Conservation (phyloP, 2,113 vertebrate species). For the Platycercus adscitus region DNA sequence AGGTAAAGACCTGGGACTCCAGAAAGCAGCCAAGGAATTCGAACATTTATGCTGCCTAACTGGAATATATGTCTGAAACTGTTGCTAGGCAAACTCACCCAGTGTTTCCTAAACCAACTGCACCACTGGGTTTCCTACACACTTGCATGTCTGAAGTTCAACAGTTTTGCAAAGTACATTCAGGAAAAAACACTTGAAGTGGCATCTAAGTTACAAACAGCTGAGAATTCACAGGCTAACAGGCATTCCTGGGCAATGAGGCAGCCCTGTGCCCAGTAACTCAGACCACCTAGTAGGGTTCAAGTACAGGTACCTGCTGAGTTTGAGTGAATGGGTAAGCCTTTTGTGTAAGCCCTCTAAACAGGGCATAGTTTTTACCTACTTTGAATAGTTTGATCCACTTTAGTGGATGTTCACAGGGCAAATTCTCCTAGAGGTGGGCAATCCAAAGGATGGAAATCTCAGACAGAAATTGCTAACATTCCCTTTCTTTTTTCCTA, state of each 20-base stretch:
- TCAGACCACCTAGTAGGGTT: not conserved
- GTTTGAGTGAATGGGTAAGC: not conserved
- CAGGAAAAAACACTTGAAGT: not conserved
- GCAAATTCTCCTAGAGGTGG: not conserved
- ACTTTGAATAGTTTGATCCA: not conserved
- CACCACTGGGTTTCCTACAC: not conserved
- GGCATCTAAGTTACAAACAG: not conserved
- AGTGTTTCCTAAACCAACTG: not conserved
- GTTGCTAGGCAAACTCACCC: not conserved
- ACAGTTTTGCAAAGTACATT: not conserved
- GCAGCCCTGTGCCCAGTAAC: not conserved
- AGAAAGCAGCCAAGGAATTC: constrained; percentile 32
- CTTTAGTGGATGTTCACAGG: not conserved
- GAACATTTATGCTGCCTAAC: not conserved
- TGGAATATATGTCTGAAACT: not conserved
- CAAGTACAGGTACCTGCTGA: not conserved
- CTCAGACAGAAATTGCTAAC: not conserved
- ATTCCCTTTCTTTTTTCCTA: not conserved
- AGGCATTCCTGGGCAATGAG: not conserved
- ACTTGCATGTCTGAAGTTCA: not conserved
- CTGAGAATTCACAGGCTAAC: not conserved
- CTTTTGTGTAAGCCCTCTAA: not conserved
- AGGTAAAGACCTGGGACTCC: not conserved
- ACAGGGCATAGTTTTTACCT: not conserved
- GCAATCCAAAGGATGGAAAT: not conserved